phyloP scores from a whole-genome alignment of 1,140 invertebrate genomes.

The Coelopa frigida region DNA sequence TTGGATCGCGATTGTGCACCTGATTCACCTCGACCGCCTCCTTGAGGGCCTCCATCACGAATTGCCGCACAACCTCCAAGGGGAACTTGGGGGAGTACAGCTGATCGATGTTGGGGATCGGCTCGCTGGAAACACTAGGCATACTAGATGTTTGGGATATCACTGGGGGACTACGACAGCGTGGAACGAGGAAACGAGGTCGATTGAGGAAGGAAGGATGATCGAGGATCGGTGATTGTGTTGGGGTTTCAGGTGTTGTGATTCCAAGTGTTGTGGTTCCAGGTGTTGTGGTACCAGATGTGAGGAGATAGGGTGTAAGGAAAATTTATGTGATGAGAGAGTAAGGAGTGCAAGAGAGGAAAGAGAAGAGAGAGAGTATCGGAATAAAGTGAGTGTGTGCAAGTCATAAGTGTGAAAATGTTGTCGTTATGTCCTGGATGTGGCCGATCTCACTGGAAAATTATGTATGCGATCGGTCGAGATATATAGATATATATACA shows the following conservation, averaged over 20 bases:
- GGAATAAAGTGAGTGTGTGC: neutral
- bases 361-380: too few species aligned
- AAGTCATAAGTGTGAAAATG: constrained; percentile 12
- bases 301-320: constrained; percentile 13
- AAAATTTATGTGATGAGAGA: too few species aligned
- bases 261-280: constrained; percentile 19
- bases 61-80: constrained; percentile 85
- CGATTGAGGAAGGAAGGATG: too few species aligned
- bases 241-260: too few species aligned
- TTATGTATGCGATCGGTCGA: neutral
- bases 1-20: constrained; percentile 95
- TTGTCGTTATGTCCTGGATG: constrained; percentile 11
- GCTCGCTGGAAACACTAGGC: constrained; percentile 60
- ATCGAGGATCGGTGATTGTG: too few species aligned
- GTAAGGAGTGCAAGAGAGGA: too few species aligned
- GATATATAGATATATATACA: constrained; percentile 1
- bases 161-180: constrained; percentile 42
- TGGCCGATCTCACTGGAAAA: constrained; percentile 8
- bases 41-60: constrained; percentile 88
- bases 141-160: constrained; percentile 42
- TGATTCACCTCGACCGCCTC: constrained; percentile 94
- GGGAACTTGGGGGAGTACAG: constrained; percentile 92
- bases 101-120: constrained; percentile 78
- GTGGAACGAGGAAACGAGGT: too few species aligned
- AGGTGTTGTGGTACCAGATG: constrained; percentile 9